A percentile compares a stretch with the other conserved stretches of the same genome.
These are phyloP conservation scores for Falcunculus frontatus DNA, from an alignment of 2,113 vertebrate species.

Conservation along the genomic window DNA sequence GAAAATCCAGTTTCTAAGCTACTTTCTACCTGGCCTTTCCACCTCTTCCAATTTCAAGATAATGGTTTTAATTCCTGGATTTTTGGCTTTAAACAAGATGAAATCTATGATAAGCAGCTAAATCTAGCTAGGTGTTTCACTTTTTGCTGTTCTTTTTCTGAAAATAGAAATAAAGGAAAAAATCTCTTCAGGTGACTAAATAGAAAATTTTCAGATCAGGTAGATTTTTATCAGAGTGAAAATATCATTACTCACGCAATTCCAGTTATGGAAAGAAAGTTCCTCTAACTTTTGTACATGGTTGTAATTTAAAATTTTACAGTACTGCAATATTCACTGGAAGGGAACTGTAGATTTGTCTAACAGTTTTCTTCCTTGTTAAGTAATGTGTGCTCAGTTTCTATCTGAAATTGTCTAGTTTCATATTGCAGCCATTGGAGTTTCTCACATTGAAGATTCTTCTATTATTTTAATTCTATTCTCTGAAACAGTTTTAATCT, in stretches of 20 bases:
- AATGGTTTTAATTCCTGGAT: neutral
- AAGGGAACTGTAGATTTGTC: neutral
- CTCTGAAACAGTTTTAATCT: neutral
- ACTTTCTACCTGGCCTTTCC: neutral
- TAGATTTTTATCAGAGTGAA: neutral
- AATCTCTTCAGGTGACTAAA: neutral
- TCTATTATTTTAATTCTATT: neutral
- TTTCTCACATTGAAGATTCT: neutral
- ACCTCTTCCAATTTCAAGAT: neutral
- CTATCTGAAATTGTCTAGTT: neutral
- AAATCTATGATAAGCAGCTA: neutral
- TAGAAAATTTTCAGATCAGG: neutral
- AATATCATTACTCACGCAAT: neutral
- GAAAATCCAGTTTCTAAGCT: neutral
- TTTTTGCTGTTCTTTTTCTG: neutral
- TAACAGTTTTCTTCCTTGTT: neutral
- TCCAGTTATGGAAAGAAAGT: neutral
- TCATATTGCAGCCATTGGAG: neutral
- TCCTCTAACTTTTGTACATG: neutral
- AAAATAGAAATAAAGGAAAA: neutral
- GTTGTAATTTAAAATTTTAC: neutral
- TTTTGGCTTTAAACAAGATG: neutral
- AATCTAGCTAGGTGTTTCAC: neutral
- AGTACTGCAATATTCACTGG: neutral
- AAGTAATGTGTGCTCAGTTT: neutral